Evolutionary conservation across 30 jellyfish, hydroid and myxozoan species (phyloP), one percentile per base, ranked within the genome.

Genomic region (Cassiopea andromeda): DNA sequence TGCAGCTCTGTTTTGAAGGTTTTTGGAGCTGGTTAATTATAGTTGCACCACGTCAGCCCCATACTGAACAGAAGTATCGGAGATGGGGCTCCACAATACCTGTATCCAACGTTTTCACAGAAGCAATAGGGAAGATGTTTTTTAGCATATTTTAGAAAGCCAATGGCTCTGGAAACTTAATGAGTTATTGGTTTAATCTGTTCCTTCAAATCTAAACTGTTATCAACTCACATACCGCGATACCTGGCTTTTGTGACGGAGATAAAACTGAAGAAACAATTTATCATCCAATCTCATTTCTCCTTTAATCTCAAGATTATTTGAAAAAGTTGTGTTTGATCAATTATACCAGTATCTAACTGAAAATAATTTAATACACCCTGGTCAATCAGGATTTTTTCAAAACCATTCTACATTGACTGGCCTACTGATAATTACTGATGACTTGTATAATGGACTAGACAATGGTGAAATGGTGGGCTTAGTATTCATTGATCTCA

Each of bases 21-120:
- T 44, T 44, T 44, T 75, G 84, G 67, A 19, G 46, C 66, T 44
- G 84, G 78, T 58, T 80, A n/a, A 77, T 80, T 0, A 54, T 79
- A 5, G 89, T 50, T 17, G 73, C 12, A 54, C 89, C 60, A 60
- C 89, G 27, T n/a, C 89, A 80, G 12, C 78, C 78, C 89, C 89
- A 80, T 17, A 80, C 89, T 45, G 86, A 77, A 75, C 86, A 77
- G 82, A 27, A 27, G 38, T 27, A 27, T 27, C 38, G 38, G 38
- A 27, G 0, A 27, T 27, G 38, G 38, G 38, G 82, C 60, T 73
- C 82, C 58, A 73, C 59, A 12, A 38, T 73, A 38, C 59, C 6
- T 50, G 78, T 80, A 64, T 80, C 58, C 13, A 80, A 12, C 13
- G 48, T 80, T 43, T 13, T 80, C 57, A 80, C 44, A 45, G 80